Percentiles rank a stretch among this genome's conserved stretches.
Conservation (phyloP, 2,797 vertebrate species). For the Melanotaenia pygmaea region DNA sequence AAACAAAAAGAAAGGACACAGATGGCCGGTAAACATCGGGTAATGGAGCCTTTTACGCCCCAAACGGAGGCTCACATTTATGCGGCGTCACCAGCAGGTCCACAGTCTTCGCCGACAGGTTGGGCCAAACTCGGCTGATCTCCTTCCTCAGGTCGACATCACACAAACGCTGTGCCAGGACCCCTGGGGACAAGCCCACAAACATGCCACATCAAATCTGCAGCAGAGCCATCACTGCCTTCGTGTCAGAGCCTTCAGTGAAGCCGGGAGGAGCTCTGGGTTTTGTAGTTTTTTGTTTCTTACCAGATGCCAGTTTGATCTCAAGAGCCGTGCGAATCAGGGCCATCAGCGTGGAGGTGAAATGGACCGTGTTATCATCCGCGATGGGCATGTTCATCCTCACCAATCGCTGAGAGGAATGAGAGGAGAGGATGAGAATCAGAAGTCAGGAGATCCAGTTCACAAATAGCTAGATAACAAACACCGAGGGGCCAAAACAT, state of each 20-base stretch:
- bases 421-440: conserved; percentile 24
- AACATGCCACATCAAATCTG: conserved; percentile 52
- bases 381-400: conserved; percentile 99
- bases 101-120: conserved; percentile 90
- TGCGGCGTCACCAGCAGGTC: conserved; percentile 96
- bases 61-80: conserved; percentile 85
- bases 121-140: conserved; percentile 94
- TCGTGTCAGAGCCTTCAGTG: conserved; percentile 13
- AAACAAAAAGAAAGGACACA: background rate
- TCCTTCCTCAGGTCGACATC: conserved; percentile 93
- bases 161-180: conserved; percentile 90
- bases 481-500: background rate
- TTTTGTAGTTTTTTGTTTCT: conserved; percentile 44
- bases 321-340: conserved; percentile 96
- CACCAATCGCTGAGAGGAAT: conserved; percentile 89
- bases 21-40: background rate
- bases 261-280: conserved; percentile 29
- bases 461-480: background rate
- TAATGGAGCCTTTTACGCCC: background rate
- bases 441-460: background rate
- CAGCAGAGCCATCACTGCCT: conserved; percentile 13
- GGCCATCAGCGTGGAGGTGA: conserved; percentile 98
- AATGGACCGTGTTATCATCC: conserved; percentile 92
- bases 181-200: conserved; percentile 75
- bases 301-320: conserved; percentile 96